Evolutionary conservation across 1,140 invertebrate genomes (phyloP).

Genomic region (Daktulosphaira vitifoliae): DNA sequence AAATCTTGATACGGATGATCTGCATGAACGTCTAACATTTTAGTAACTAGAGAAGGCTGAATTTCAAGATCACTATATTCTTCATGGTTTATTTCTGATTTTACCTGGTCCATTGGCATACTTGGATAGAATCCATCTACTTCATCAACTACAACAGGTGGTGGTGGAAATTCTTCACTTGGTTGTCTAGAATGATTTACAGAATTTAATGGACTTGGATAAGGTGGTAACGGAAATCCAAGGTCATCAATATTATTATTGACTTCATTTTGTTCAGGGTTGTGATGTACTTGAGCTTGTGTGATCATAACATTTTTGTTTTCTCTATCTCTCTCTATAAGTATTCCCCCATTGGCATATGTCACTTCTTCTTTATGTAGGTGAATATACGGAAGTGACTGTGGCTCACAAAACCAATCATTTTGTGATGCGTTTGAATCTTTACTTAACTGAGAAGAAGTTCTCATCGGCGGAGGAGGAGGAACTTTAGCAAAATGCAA

Average conservation of each 20-base stretch:
- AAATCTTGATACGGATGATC: background rate
- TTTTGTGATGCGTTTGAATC: slow-evolving; percentile 47
- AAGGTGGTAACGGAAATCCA: slow-evolving; percentile 59
- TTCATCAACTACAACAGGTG: slow-evolving; percentile 45
- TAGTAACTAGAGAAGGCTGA: slow-evolving; percentile 59
- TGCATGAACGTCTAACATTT: background rate
- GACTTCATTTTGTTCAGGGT: slow-evolving; percentile 50
- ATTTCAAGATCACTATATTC: slow-evolving; percentile 67
- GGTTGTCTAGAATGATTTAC: slow-evolving; percentile 70
- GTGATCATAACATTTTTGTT: slow-evolving; percentile 57
- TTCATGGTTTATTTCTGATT: slow-evolving; percentile 43
- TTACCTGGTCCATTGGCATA: slow-evolving; percentile 35
- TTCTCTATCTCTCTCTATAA: slow-evolving; percentile 35
- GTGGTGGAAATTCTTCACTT: slow-evolving; percentile 81
- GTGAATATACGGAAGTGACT: slow-evolving; percentile 56
- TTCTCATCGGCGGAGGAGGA: slow-evolving; percentile 73
- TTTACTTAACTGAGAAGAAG: slow-evolving; percentile 65
- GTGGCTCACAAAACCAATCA: slow-evolving; percentile 48
- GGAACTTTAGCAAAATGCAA: slow-evolving; percentile 74
- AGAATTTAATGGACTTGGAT: slow-evolving; percentile 62
- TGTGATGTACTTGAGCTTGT: slow-evolving; percentile 70
- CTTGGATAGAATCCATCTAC: slow-evolving; percentile 4
- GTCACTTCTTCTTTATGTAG: slow-evolving; percentile 47
- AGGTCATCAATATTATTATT: slow-evolving; percentile 44
- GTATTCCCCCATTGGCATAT: slow-evolving; percentile 48